A percentile compares a stretch with the other conserved stretches of the same genome.
Evolutionary conservation across 1,140 invertebrate species (phyloP).

Genomic region (Gonatopus flavifemur): DNA sequence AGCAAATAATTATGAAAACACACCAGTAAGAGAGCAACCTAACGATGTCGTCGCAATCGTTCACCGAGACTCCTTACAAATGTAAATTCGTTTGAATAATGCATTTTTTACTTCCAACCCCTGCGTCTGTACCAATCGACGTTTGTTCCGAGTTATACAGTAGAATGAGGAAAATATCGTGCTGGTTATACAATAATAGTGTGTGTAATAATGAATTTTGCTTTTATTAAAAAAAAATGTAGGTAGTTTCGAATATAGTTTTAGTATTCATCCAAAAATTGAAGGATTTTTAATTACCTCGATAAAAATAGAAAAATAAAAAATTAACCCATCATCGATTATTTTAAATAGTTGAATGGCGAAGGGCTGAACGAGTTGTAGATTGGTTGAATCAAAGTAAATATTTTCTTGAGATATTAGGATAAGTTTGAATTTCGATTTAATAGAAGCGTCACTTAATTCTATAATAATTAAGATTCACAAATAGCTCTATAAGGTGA

Average conservation of each 20-base stretch:
- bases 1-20: constrained; percentile 52
- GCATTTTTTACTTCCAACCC: constrained; percentile 39
- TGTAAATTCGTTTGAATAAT: constrained; percentile 56
- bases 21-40: constrained; percentile 53
- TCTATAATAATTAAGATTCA: no score
- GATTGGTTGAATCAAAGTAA: no score
- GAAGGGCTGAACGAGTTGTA: background rate
- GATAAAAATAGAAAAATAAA: background rate
- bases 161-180: background rate
- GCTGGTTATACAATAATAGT: no score
- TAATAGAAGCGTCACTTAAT: no score
- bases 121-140: constrained; percentile 31
- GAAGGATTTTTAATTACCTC: no score
- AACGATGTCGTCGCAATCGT: constrained; percentile 49
- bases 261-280: no score
- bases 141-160: constrained; percentile 1
- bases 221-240: no score
- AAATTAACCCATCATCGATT: background rate
- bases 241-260: no score
- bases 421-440: no score
- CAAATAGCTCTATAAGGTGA: no score
- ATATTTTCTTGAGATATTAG: no score
- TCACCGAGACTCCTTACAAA: constrained; percentile 45
- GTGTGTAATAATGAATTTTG: no score
- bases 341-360: background rate